Evolutionary conservation across 2,888 invertebrate species (phyloP), one percentile per base, ranked within the genome.

Genomic region (Physocephala rufipes): DNA sequence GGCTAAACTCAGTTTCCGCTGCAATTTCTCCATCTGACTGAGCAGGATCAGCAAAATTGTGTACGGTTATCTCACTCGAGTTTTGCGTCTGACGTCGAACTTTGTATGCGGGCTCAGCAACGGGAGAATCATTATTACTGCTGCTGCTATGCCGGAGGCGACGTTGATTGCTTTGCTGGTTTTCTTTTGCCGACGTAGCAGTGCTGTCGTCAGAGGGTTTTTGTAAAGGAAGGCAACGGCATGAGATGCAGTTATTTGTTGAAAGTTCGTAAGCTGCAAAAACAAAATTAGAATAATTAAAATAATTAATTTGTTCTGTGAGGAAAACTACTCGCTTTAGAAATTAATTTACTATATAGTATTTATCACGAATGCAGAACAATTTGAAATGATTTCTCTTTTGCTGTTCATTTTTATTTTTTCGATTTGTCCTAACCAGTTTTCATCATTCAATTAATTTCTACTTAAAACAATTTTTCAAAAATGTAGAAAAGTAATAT

Each of bases 1-100:
- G 75, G 53, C 63, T 67, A 3, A 7, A 13, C 2, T 55, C 67
- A 19, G 69, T 21, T 9, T 71, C 69, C 7, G 71, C 2, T 45
- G 1, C 21, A 15, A 9, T 45, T 24, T 19, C 2, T 30, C 30
- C 30, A 19, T 53, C 30, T 43, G 45, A 24, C 24, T 45, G 45
- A 9, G 36, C 9, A 13, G 36, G 15, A 21, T 12, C 19, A 21
- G 55, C 12, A 13, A 55, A 24, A 24, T n/a, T n/a, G n/a, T n/a
- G n/a, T n/a, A n/a, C n/a, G n/a, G n/a, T n/a, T n/a, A 28, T 15
- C 64, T 64, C 64, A n/a, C 1, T 64, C 49, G 58, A 36, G 16
- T 62, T 49, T 24, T 49, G 61, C 16, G 47, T 24, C 12, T 51
- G 51, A 13, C 68, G 68, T 4, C 43, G 55, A 16, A 36, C 53